Percentiles rank a stretch among this genome's conserved stretches.
Conservation (phyloP, 2,113 vertebrate species). For the Globicephala melas region DNA sequence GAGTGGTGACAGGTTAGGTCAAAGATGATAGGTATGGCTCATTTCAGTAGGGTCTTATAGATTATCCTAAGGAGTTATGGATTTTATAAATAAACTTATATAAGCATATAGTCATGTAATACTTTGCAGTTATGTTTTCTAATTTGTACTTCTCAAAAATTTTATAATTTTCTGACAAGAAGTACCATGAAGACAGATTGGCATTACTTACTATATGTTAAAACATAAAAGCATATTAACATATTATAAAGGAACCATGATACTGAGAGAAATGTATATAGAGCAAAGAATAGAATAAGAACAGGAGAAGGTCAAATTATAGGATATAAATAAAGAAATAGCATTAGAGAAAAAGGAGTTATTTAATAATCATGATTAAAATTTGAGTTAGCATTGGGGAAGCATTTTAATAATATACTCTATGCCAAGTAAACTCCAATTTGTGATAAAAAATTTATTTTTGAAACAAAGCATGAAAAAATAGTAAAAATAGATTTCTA, state of each 20-base stretch:
- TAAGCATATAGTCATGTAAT: not conserved
- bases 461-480: not conserved
- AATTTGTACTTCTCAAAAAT: not conserved
- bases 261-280: not conserved
- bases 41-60: not conserved
- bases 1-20: not conserved
- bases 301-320: not conserved
- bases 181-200: not conserved
- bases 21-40: not conserved
- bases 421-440: not conserved
- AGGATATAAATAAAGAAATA: not conserved
- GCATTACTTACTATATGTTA: not conserved
- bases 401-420: not conserved
- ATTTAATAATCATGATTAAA: not conserved
- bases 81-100: not conserved
- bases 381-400: not conserved
- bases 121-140: not conserved
- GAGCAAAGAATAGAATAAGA: not conserved
- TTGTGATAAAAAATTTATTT: not conserved
- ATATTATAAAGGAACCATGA: not conserved
- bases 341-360: not conserved
- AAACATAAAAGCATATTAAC: not conserved
- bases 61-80: not conserved
- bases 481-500: not conserved
- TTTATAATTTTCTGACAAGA: not conserved